Conservation (phyloP, 2,888 invertebrate genomes). For the Drosophila rellima region DNA sequence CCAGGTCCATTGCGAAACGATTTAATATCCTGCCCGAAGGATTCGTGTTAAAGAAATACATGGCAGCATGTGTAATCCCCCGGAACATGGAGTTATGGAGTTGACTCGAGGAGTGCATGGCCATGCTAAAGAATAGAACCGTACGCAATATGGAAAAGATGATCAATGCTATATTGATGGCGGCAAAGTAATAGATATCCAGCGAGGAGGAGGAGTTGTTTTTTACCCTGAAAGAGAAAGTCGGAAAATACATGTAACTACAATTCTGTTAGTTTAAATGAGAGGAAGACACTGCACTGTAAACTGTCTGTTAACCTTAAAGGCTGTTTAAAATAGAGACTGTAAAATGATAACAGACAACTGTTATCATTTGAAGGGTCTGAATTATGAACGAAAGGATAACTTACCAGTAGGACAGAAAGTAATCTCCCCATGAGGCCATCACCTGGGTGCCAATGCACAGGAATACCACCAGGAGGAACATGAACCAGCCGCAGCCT, state of each 20-base stretch:
- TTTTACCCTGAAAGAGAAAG: slow-evolving; percentile 73
- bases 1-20: slow-evolving; percentile 96
- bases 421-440: slow-evolving; percentile 92
- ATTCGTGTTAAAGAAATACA: slow-evolving; percentile 95
- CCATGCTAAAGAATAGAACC: slow-evolving; percentile 87
- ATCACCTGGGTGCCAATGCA: slow-evolving; percentile 89
- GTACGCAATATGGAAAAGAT: slow-evolving; percentile 84
- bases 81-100: slow-evolving; percentile 94
- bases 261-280: background rate
- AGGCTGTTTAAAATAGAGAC: background rate
- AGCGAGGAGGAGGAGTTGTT: slow-evolving; percentile 61
- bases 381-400: background rate
- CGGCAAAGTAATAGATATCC: slow-evolving; percentile 86
- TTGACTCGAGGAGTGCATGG: slow-evolving; percentile 90
- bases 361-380: too few species aligned
- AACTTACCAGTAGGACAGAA: slow-evolving; percentile 90
- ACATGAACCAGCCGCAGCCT: slow-evolving; percentile 89
- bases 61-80: slow-evolving; percentile 91
- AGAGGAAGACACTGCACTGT: background rate
- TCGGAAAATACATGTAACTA: background rate
- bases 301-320: too few species aligned
- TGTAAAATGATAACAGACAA: background rate
- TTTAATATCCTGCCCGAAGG: slow-evolving; percentile 93
- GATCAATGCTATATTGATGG: slow-evolving; percentile 85
- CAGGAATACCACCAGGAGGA: slow-evolving; percentile 88